Conservation (phyloP, 2,888 invertebrate genomes). For the Oligia fasciuncula region DNA sequence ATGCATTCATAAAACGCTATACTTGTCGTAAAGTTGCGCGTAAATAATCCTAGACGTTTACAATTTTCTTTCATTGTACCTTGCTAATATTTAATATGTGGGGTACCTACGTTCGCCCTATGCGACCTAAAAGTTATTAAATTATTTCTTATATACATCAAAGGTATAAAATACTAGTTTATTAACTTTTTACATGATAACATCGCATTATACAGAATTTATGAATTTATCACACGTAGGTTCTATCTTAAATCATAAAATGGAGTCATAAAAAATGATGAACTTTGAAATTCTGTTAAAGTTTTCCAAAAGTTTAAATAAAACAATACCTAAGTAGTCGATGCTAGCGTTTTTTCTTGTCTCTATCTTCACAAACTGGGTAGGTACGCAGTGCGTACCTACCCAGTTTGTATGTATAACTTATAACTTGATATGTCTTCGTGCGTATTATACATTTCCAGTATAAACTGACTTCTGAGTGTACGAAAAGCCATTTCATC, state of each 20-base stretch:
- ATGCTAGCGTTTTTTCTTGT: neutral
- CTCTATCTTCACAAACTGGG: neutral
- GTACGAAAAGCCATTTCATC: neutral
- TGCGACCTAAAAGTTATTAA: conserved; percentile 37
- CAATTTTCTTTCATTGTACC: conserved; percentile 24
- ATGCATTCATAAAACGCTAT: conserved; percentile 33
- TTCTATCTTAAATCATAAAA: conserved; percentile 8
- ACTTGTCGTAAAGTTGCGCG: conserved; percentile 29
- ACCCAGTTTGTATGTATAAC: too few species aligned
- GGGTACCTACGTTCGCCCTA: neutral
- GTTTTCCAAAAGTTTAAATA: conserved; percentile 11
- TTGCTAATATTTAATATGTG: neutral
- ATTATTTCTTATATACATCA: conserved; percentile 33
- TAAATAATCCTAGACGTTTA: conserved; percentile 28
- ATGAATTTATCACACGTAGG: conserved; percentile 26
- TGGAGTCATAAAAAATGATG: conserved; percentile 10
- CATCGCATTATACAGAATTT: conserved; percentile 32
- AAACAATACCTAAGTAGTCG: neutral
- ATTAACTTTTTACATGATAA: conserved; percentile 46
- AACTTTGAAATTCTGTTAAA: conserved; percentile 14
- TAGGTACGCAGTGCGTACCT: too few species aligned
- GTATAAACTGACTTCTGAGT: neutral
- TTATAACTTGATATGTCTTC: too few species aligned
- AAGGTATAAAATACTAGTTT: conserved; percentile 22
- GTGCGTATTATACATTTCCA: too few species aligned